Evolutionary conservation across 2,888 invertebrate genomes (phyloP), one percentile per base, ranked within the genome.

Genomic region (Scaptomyza parva): DNA sequence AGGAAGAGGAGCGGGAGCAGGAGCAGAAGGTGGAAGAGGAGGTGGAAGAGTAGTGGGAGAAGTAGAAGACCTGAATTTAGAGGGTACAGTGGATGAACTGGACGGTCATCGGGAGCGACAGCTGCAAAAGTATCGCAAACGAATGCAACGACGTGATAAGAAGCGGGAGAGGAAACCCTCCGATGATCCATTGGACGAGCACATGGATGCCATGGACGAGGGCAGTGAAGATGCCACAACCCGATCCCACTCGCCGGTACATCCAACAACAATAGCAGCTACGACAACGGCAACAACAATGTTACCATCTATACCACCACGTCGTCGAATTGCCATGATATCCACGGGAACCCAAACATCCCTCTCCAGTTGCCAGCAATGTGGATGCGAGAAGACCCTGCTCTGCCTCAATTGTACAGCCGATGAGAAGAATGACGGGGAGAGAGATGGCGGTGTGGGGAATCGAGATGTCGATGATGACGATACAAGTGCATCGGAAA

Each of bases 311-410:
- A n/a, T n/a, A n/a, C 52, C 67, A 7, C 17, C 37, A 37, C 37
- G 17, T 17, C 72, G 76, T 7, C 76, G 76, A 60, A 86, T 91
- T 26, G 89, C 90, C 73, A 92, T 92, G 91, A 89, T 91, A 74
- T 91, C 92, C 58, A 91, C 92, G 14, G 91, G 91, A 63, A 92
- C 92, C 2, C 92, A 92, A 71, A 92, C 92, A 12, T 89, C 86
- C 20, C 70, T 79, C n/a, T 81, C 76, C 59, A 86, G 85, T 41
- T 88, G 89, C 35, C 89, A 86, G 57, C 84, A 82, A 48, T 92
- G 92, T 66, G 92, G 91, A 52, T 88, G 85, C 57, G 91, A 91
- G 70, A 91, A 92, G 88, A 88, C 91, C 26, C 74, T 90, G 22
- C 79, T 91, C 18, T 92, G 91, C 58, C 84, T 90, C 71, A 90